Conservation (phyloP, 2,888 invertebrate species). For the Elysia crispata region DNA sequence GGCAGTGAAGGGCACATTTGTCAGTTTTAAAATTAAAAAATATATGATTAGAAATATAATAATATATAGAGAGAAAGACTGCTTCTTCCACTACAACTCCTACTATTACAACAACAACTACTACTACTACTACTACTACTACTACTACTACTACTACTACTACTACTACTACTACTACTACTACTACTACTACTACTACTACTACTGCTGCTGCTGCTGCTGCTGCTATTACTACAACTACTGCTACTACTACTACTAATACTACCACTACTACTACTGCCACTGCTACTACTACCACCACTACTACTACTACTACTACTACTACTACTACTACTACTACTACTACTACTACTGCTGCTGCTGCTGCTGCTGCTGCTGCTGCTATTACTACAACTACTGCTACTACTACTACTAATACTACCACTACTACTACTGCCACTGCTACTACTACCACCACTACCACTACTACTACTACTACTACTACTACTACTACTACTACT, state of each 20-base stretch:
- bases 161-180: neutral
- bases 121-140: slow-evolving; percentile 11
- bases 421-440: neutral
- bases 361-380: slow-evolving; percentile 10
- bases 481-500: slow-evolving; percentile 28
- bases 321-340: slow-evolving; percentile 29
- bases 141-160: slow-evolving; percentile 19
- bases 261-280: slow-evolving; percentile 1
- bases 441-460: neutral
- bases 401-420: neutral
- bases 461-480: slow-evolving; percentile 26
- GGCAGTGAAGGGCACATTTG: neutral
- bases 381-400: slow-evolving; percentile 1
- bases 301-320: slow-evolving; percentile 25
- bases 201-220: slow-evolving; percentile 5
- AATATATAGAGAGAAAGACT: no score
- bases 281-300: neutral
- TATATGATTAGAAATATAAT: no score
- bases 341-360: slow-evolving; percentile 21
- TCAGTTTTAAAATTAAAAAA: no score
- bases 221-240: neutral
- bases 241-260: slow-evolving; percentile 12
- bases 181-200: slow-evolving; percentile 9
- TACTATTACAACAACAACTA: neutral
- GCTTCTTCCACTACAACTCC: neutral